Evolutionary conservation across 2,113 vertebrate genomes (phyloP), one percentile per base, ranked within the genome.

Genomic region (Pithys albifrons): DNA sequence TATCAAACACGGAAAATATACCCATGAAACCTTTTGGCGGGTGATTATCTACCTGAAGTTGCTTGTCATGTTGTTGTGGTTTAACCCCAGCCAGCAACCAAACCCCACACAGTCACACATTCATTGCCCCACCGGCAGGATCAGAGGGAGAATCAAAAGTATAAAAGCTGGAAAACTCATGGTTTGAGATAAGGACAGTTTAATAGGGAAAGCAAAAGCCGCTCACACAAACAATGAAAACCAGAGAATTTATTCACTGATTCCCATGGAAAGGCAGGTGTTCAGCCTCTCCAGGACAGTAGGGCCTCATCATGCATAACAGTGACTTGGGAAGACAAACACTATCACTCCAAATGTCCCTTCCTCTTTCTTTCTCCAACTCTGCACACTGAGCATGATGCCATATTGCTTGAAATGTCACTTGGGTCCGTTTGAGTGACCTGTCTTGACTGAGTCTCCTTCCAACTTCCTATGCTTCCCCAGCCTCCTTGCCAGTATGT

Each of bases 291-390:
- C 27, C 18, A 51, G 51, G 27, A 73, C 22, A 28, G 22, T 27
- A 58, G 12, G 31, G 51, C 9, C 12, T 6, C 18, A 37, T 58
- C 31, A 19, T 2, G 4, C 0, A 0, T 48, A 48, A 16, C 2
- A 3, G 17, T 49, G 7, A 66, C 20, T n/a, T 49, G 19, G 22
- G 17, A 66, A 58, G 25, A 58, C 37, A 73, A 65, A 73, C 14
- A 33, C 6, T 14, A 33, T 18, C 35, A 12, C 9, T 73, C 22
- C 27, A 73, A 45, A 33, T 18, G 18, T 28, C 14, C 17, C 7
- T 73, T 73, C 9, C 7, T 58, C 31, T 12, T 46, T 37, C 14
- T 58, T 8, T 19, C 49, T 11, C 11, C 25, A 58, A 33, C 35
- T 43, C 41, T 1, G 1, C 37, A 28, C 27, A 27, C 17, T 51